Percentiles rank a stretch among this genome's conserved stretches.
Evolutionary conservation across 2,113 vertebrate species (phyloP).

Genomic region (Chelonoidis abingdonii): DNA sequence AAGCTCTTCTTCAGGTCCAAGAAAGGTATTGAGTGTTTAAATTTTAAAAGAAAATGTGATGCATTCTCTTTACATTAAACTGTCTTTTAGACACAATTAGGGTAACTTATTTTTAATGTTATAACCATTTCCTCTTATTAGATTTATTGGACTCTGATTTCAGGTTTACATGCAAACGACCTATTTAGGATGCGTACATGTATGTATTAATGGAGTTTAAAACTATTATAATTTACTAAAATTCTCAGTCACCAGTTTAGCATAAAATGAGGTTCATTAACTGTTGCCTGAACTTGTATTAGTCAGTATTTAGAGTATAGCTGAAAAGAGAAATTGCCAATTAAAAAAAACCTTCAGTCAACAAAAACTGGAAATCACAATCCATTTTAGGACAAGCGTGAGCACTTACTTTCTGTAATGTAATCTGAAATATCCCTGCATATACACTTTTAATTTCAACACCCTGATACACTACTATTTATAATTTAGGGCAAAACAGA

Average conservation of each 20-base stretch:
- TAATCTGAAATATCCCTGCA: not conserved
- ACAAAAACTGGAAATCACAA: not conserved
- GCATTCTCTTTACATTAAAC: conserved; percentile 58
- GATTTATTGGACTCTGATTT: not conserved
- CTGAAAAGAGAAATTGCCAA: not conserved
- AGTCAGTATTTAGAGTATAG: not conserved
- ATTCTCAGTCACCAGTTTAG: not conserved
- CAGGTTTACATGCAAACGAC: not conserved
- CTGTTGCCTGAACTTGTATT: not conserved
- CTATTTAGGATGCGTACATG: not conserved
- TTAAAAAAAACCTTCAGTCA: not conserved
- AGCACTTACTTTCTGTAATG: not conserved
- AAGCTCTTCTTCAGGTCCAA: not conserved
- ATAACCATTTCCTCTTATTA: conserved; percentile 34
- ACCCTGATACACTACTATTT: not conserved
- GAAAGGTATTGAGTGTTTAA: not conserved
- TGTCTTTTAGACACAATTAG: conserved; percentile 29
- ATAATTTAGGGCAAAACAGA: not conserved
- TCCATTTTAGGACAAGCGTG: not conserved
- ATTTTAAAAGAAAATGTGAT: conserved; percentile 35
- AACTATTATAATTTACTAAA: conserved; percentile 19
- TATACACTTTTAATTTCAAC: not conserved
- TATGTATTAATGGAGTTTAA: not conserved
- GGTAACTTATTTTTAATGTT: conserved; percentile 41
- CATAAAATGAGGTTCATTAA: not conserved